Base-by-base conservation (phyloP, 2,797 vertebrate species). In the Vultur gryphus region DNA sequence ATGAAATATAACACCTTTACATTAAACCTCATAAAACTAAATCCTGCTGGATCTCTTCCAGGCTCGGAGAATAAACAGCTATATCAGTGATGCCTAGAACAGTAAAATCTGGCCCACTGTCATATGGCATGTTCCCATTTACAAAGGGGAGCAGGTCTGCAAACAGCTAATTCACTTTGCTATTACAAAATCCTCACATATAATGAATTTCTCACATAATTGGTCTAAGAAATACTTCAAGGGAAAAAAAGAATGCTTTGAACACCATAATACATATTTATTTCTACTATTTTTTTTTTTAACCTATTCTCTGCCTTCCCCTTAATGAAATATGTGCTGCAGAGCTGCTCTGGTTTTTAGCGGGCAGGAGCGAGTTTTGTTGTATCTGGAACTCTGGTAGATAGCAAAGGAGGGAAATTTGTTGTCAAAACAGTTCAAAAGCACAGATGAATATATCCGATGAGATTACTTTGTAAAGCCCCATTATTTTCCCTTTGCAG, bases 1-100 rank as follows among this genome's bases (percentile, higher is more conserved):
- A 98, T 98, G 98, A 98, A 98, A 98, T 98, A 98, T 95, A 98
- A 98, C 98, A 98, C 98, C 98, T 98, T 98, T 98, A 97, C 98
- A 98, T 98, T 98, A 98, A 98, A 98, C 97, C 97, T 97, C 98
- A 98, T 98, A 98, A 98, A 98, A 98, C 92, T 96, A 97, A 98
- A 98, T 97, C 97, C 98, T 96, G 87, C 96, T 98, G 97, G 98
- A 98, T 91, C 76, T 97, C 94, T 95, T 98, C 98, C 98, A 98
- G 94, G 83, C 86, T 97, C 73, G 5, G 96, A 98, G 96, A 98
- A 97, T 97, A 98, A 98, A 97, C 97, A 98, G 98, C 97, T 97
- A 97, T 97, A 97, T 95, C 97, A 96, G 96, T 96, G 97, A 98
- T 97, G 90, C 97, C 96, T 96, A 96, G 95, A 97, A 98, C 97